These are phyloP conservation scores for Chaenogobius annularis DNA, from an alignment of 2,113 vertebrate genomes.

Conservation along the genomic window DNA sequence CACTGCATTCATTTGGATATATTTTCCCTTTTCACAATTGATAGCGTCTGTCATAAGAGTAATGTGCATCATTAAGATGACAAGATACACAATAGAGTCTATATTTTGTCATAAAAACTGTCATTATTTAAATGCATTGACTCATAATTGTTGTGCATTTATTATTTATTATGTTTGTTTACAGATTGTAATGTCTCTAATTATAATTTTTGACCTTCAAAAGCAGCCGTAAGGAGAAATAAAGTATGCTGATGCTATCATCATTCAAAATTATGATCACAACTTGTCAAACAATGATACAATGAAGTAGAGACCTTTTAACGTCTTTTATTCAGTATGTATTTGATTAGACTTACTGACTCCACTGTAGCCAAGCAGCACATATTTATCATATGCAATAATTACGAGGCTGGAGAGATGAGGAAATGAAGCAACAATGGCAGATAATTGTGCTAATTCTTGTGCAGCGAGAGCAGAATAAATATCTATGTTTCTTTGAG, in stretches of 20 bases:
- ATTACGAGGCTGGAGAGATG: not conserved
- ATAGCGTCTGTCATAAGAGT: not conserved
- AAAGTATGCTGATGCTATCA: conserved; percentile 14
- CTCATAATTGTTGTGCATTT: conserved; percentile 3
- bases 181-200: conserved; percentile 9
- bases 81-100: not conserved
- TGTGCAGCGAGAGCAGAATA: not conserved
- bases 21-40: too few relatives aligned
- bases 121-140: conserved; percentile 8
- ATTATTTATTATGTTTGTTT: conserved; percentile 15
- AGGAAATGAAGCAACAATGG: not conserved
- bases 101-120: not conserved
- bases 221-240: conserved; percentile 13
- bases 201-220: conserved; percentile 11
- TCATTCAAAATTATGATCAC: conserved; percentile 28
- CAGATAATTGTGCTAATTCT: not conserved
- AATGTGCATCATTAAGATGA: not conserved
- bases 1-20: too few relatives aligned
- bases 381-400: too few relatives aligned
- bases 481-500: not conserved
- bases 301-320: conserved; percentile 3
- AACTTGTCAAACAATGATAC: conserved; percentile 35
- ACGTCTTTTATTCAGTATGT: conserved; percentile 25
- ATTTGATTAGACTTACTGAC: too few relatives aligned
- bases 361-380: too few relatives aligned